phyloP scores from a whole-genome alignment of 30 jellyfish, hydroid and myxozoan genomes.

The Hydractinia symbiolongicarpus region DNA sequence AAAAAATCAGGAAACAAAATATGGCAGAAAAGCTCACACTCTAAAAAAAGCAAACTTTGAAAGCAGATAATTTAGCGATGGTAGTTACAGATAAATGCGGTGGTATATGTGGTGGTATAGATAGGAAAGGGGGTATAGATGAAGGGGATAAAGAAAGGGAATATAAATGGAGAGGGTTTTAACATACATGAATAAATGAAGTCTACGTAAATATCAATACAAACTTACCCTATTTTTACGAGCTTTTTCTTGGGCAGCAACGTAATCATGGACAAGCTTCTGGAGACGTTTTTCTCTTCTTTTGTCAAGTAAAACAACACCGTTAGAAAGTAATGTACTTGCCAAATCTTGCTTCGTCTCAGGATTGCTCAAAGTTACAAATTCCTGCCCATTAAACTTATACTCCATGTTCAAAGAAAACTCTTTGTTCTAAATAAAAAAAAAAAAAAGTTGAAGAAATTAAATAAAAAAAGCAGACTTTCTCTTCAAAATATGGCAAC shows the following conservation, averaged over 20 bases:
- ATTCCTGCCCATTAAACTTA: constrained; percentile 77
- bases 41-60: too few species aligned
- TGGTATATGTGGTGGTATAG: too few species aligned
- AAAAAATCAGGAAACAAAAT: too few species aligned
- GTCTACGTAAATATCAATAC: too few species aligned
- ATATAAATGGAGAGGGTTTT: too few species aligned
- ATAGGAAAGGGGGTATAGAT: too few species aligned
- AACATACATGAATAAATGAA: too few species aligned
- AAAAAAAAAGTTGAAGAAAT: background rate
- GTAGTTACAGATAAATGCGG: too few species aligned
- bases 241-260: constrained; percentile 81
- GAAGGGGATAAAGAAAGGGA: too few species aligned
- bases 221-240: constrained; percentile 62
- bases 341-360: constrained; percentile 76
- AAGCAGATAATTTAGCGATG: too few species aligned
- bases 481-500: background rate
- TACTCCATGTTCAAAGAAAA: constrained; percentile 70
- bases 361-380: constrained; percentile 65
- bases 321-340: constrained; percentile 48
- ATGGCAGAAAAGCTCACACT: too few species aligned
- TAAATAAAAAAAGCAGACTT: background rate
- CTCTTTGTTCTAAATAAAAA: constrained; percentile 48
- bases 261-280: constrained; percentile 48
- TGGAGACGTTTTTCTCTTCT: constrained; percentile 82
- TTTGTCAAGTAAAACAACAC: constrained; percentile 78